These are phyloP conservation scores for Aphodius sticticus DNA, from an alignment of 2,888 invertebrate genomes.

Conservation along the genomic window DNA sequence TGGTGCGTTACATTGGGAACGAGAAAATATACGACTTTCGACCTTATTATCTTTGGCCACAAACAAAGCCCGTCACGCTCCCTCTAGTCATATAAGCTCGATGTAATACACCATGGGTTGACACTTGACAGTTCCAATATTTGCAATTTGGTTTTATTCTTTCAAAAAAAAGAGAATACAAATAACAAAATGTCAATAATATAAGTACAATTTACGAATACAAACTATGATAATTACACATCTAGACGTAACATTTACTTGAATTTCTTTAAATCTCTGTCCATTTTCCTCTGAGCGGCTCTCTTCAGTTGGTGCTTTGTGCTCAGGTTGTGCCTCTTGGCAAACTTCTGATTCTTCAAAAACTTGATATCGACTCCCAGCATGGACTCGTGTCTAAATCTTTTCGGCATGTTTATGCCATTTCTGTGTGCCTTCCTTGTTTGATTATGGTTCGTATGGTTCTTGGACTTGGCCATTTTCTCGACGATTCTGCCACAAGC, in stretches of 20 bases:
- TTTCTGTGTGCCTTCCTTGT: conserved; percentile 97
- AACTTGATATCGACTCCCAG: conserved; percentile 98
- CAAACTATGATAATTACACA: neutral
- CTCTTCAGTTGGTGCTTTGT: conserved; percentile 77
- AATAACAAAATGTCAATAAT: neutral
- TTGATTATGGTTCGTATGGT: conserved; percentile 99
- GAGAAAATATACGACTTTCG: too few species aligned
- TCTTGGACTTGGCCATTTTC: conserved; percentile 98
- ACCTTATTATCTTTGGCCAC: too few species aligned
- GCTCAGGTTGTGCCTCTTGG: conserved; percentile 91
- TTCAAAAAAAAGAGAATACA: neutral
- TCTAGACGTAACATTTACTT: neutral
- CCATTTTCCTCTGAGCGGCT: conserved; percentile 71
- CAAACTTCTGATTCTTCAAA: conserved; percentile 92
- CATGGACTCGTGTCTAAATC: conserved; percentile 89
- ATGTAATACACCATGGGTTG: neutral
- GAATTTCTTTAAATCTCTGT: neutral
- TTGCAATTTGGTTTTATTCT: neutral
- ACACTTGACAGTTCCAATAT: too few species aligned
- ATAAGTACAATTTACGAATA: neutral
- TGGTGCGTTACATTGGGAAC: too few species aligned
- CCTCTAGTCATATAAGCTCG: too few species aligned
- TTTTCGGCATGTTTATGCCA: conserved; percentile 93
- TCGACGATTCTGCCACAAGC: neutral
- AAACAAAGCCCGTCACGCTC: too few species aligned